Evolutionary conservation across 2,888 invertebrate genomes (phyloP).

Genomic region (Athalia circularis): DNA sequence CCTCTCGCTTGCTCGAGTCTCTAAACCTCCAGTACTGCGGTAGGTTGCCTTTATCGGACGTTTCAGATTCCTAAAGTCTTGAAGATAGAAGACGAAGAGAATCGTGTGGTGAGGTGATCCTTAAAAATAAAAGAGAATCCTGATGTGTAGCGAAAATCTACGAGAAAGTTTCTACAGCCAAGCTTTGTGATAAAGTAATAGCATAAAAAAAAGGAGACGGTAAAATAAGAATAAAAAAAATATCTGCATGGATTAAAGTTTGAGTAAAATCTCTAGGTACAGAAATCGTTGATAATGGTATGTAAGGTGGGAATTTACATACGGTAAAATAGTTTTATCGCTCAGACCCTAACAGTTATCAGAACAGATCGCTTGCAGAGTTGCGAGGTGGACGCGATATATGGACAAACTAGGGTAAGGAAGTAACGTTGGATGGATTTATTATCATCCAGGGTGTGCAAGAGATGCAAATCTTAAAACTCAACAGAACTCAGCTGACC

Average conservation of each 20-base stretch:
- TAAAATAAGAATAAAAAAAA: too few relatives aligned
- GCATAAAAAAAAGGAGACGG: too few relatives aligned
- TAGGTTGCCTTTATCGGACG: constrained; percentile 43
- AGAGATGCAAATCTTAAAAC: constrained; percentile 61
- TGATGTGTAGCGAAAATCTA: not conserved
- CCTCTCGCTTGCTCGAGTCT: constrained; percentile 49
- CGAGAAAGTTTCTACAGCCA: not conserved
- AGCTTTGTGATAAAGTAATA: too few relatives aligned
- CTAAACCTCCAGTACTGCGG: too few relatives aligned
- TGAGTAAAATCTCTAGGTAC: too few relatives aligned
- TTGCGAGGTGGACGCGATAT: constrained; percentile 46
- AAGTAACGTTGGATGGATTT: constrained; percentile 64
- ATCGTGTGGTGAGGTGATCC: not conserved
- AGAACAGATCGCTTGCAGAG: constrained; percentile 50
- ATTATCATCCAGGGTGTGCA: constrained; percentile 61
- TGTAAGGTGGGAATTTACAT: constrained; percentile 62
- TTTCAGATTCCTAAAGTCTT: constrained; percentile 41
- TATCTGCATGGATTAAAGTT: too few relatives aligned
- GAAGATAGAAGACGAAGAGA: constrained; percentile 15
- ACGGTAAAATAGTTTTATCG: constrained; percentile 61
- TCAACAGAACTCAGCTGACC: constrained; percentile 26
- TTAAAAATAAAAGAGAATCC: not conserved
- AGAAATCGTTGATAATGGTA: constrained; percentile 25
- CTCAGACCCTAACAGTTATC: constrained; percentile 50
- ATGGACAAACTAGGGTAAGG: constrained; percentile 57